Base-by-base conservation (phyloP, 2,888 invertebrate genomes). In the Sarcophaga variegata region DNA sequence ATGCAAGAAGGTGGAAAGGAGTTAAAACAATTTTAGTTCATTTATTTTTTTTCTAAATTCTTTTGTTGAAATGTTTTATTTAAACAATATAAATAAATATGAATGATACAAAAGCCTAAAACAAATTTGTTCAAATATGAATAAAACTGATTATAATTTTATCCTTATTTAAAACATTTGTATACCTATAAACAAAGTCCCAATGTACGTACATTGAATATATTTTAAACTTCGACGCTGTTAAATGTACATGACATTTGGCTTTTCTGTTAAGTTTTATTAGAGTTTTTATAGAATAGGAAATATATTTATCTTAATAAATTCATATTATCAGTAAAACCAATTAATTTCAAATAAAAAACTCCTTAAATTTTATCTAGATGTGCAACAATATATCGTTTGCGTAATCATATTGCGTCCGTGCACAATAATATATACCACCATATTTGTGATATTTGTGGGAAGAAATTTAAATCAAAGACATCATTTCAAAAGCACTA, bases 381-480 rank as follows among this genome's bases (percentile, higher is more conserved):
- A 69, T 92, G 92, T 84, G 90, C 90, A 20, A 91, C 90, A 20
- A 89, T 90, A 17, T 91, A 92, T 63, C 89, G 91, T 3, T 84
- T 92, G 82, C 90, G 90, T 8, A 90, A 91, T 11, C 92, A 92
- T 74, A 91, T 91, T 45, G 90, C 91, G 63, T 91, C 91, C 22
- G 91, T 92, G 83, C 92, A 92, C 83, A 91, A 92, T 85, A 91
- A 92, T 83, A 80, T 92, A 75, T 90, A 90, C 70, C 91, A 91
- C 6, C 91, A 92, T 86, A 90, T 92, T 74, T 92, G 92, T 85
- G 92, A 92, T 72, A 90, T 91, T 63, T 92, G 92, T 74, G 92
- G 92, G 37, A 92, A 91, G 62, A 91, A 92, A 86, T 92, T 92
- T 66, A 92, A 92, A 81, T 92, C 92, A 20, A 92, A 92, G 67